These are phyloP conservation scores for Ariopsis seemanni DNA, from an alignment of 2,113 vertebrate genomes.

Conservation along the genomic window DNA sequence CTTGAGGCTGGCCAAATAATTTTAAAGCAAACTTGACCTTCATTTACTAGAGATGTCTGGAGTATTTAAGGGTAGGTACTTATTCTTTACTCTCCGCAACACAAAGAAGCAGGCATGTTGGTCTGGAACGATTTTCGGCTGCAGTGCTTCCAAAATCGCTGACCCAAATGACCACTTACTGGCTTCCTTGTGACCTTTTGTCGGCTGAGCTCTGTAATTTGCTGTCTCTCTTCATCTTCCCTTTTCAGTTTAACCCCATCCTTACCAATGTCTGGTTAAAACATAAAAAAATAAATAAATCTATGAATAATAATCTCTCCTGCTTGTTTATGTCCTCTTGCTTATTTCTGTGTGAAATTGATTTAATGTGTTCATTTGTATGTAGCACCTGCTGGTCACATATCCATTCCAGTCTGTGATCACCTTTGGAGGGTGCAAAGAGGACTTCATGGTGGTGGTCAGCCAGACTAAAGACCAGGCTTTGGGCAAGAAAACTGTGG, in stretches of 20 bases:
- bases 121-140: conserved; percentile 58
- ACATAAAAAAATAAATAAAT: not conserved
- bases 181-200: conserved; percentile 39
- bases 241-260: conserved; percentile 38
- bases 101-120: conserved; percentile 33
- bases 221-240: conserved; percentile 43
- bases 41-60: conserved; percentile 3
- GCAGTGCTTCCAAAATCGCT: conserved; percentile 54
- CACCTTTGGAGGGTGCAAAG: conserved; percentile 85
- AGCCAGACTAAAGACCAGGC: conserved; percentile 78
- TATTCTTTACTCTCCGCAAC: conserved; percentile 9
- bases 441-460: conserved; percentile 86
- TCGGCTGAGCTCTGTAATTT: conserved; percentile 64
- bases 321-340: not conserved
- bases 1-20: not conserved
- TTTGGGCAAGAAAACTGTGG: conserved; percentile 76
- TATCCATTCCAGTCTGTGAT: conserved; percentile 81
- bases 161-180: conserved; percentile 53
- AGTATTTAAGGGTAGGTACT: conserved; percentile 35
- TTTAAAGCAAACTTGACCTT: not conserved
- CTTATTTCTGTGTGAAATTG: not conserved
- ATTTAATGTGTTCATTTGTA: conserved; percentile 46
- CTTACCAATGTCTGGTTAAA: not conserved
- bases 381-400: conserved; percentile 78
- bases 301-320: not conserved